Evolutionary conservation across 2,113 vertebrate species (phyloP).

Genomic region (Pelecanus crispus): DNA sequence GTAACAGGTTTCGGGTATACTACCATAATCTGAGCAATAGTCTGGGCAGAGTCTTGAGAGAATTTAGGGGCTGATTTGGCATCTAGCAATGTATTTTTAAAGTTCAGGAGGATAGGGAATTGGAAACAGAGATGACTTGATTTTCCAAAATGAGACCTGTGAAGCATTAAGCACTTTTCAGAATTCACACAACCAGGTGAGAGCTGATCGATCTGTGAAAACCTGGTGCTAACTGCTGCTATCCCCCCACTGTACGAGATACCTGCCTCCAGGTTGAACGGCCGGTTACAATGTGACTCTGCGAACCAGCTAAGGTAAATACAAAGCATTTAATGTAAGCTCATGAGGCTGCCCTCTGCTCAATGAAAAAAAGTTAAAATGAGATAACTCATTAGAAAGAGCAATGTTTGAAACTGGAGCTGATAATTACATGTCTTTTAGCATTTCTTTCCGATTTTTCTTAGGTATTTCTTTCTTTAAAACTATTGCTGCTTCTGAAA

Average conservation of each 20-base stretch:
- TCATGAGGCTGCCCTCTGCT: not conserved
- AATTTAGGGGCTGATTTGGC: not conserved
- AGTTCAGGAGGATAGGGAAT: not conserved
- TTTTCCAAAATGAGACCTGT: not conserved
- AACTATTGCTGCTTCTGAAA: not conserved
- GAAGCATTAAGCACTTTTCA: not conserved
- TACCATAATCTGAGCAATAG: not conserved
- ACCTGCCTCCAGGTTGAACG: not conserved
- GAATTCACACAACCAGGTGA: not conserved
- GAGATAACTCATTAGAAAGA: not conserved
- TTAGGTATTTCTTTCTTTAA: not conserved
- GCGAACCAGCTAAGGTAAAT: not conserved
- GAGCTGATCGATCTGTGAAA: not conserved
- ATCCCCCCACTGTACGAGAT: not conserved
- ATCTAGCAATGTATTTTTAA: not conserved
- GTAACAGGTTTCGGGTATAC: not conserved
- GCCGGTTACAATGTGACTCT: not conserved
- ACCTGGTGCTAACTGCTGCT: not conserved
- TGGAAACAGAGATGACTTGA: not conserved
- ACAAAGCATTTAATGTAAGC: not conserved
- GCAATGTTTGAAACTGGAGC: not conserved
- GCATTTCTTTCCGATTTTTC: not conserved
- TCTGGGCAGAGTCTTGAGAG: not conserved
- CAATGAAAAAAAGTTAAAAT: not conserved
- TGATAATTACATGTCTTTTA: not conserved